Evolutionary conservation across 2,888 invertebrate genomes (phyloP).

Genomic region (Oscheius sp.): DNA sequence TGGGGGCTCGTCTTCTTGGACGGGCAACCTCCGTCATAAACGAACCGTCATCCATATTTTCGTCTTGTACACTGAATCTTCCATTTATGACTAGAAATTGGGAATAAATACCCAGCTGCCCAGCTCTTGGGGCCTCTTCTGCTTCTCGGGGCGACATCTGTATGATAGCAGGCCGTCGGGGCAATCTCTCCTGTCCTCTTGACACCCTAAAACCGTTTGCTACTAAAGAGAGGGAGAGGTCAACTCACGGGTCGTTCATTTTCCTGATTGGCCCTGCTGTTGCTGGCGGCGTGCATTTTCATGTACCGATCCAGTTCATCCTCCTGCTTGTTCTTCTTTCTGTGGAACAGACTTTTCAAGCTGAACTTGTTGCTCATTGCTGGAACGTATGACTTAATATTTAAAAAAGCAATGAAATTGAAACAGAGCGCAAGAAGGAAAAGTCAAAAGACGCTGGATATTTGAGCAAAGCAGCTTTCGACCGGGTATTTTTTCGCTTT

Average conservation of each 20-base stretch:
- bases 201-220: background rate
- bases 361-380: constrained; percentile 3
- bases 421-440: background rate
- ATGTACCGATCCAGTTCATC: constrained; percentile 13
- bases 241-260: constrained; percentile 1
- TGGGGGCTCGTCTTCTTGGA: background rate
- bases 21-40: constrained; percentile 26
- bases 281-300: background rate
- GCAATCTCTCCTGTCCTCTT: background rate
- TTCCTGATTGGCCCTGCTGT: background rate
- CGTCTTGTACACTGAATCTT: background rate
- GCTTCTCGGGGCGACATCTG: constrained; percentile 16
- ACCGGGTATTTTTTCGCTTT: background rate
- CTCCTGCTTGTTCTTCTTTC: constrained; percentile 13
- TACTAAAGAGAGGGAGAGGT: background rate
- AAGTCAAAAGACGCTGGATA: background rate
- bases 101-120: background rate
- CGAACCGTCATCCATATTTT: constrained; percentile 8
- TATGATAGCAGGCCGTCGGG: constrained; percentile 32
- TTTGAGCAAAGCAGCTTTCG: background rate
- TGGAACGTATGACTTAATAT: background rate
- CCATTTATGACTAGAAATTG: background rate
- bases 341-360: constrained; percentile 1
- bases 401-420: background rate
- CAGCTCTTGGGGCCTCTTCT: constrained; percentile 28